A percentile compares a stretch with the other conserved stretches of the same genome.
Evolutionary conservation across 1,140 invertebrate genomes (phyloP).

Genomic region (Trichogramma pretiosum): DNA sequence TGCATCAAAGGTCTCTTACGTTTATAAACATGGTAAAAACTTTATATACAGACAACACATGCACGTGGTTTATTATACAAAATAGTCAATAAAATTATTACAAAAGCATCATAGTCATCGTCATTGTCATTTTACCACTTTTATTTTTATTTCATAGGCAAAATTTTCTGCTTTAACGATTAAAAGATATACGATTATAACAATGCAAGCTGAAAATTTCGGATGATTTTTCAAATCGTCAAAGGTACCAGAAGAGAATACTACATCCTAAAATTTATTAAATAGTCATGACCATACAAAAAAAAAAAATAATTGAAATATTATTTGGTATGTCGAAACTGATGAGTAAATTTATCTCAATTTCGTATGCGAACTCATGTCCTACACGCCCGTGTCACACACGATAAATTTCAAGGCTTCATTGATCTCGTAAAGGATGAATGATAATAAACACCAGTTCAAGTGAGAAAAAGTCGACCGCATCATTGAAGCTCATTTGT

Average conservation of each 20-base stretch:
- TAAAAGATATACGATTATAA: no score
- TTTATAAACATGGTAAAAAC: slow-evolving; percentile 22
- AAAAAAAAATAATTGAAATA: no score
- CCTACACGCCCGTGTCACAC: slow-evolving; percentile 16
- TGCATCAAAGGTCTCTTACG: slow-evolving; percentile 45
- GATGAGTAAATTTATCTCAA: no score
- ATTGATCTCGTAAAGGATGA: slow-evolving; percentile 30
- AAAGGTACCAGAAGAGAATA: no score
- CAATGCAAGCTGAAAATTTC: no score
- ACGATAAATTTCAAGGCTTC: slow-evolving; percentile 26
- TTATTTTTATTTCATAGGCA: no score
- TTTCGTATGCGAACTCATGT: no score
- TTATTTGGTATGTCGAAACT: no score
- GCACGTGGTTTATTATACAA: slow-evolving; percentile 31
- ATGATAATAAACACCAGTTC: slow-evolving; percentile 28
- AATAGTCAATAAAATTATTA: slow-evolving; percentile 9
- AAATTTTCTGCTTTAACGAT: no score
- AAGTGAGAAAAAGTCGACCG: slow-evolving; percentile 26
- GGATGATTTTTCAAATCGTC: no score
- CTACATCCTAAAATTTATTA: no score
- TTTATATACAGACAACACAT: slow-evolving; percentile 28
- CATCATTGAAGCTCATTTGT: background rate
- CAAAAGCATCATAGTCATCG: slow-evolving; percentile 9
- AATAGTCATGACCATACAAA: no score
- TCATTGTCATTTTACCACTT: slow-evolving; percentile 3